Evolutionary conservation across 2,797 vertebrate species (phyloP).

Genomic region (Podarcis lilfordi): DNA sequence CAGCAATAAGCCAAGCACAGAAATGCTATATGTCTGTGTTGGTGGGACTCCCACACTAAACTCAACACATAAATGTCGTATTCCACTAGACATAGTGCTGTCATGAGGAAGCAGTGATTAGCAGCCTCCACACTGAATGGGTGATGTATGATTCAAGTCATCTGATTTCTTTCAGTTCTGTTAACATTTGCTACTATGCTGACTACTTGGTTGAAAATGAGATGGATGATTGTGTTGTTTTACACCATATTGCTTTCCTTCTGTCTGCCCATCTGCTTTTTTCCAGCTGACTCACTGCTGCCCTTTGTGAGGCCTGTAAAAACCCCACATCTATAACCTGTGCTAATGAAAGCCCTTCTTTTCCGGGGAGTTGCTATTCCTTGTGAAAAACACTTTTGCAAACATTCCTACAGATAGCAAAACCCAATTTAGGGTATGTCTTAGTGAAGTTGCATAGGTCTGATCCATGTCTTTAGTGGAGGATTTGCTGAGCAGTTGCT

Average conservation of each 20-base stretch:
- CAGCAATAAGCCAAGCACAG: background rate
- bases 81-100: background rate
- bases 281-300: background rate
- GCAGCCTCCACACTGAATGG: background rate
- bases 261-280: slow-evolving; percentile 22
- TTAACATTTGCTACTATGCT: slow-evolving; percentile 2
- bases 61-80: background rate
- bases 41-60: background rate
- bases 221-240: background rate
- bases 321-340: slow-evolving; percentile 3
- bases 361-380: background rate
- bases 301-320: background rate
- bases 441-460: background rate
- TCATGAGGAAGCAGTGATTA: background rate
- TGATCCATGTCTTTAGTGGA: background rate
- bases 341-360: background rate
- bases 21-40: background rate
- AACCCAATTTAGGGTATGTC: background rate
- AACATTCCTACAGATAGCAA: slow-evolving; percentile 5
- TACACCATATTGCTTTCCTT: slow-evolving; percentile 12
- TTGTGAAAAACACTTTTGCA: slow-evolving; percentile 2
- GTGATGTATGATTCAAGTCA: background rate
- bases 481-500: background rate
- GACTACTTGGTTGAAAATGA: background rate
- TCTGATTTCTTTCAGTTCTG: slow-evolving; percentile 3